Evolutionary conservation across 2,797 vertebrate genomes (phyloP), one percentile per base, ranked within the genome.

Genomic region (Iguana delicatissima): DNA sequence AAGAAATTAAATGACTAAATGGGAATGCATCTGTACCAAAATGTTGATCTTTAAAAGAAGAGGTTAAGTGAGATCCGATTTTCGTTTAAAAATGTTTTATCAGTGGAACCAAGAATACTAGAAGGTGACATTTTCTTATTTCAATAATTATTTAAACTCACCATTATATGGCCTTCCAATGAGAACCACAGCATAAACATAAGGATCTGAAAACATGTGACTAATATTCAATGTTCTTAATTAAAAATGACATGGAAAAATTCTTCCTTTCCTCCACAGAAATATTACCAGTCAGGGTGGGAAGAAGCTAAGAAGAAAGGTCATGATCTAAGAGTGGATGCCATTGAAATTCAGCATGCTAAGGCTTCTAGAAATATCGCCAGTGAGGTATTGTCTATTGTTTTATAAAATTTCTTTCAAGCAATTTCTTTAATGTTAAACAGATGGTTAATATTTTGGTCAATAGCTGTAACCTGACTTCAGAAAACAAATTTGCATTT

Each of bases 241-340:
- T 38, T 77, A 83, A 83, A 77, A 18, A 69, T 67, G 16, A 52
- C 2, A 55, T 83, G 20, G 24, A 55, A 59, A 42, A 14, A 29
- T 84, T 76, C 42, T 87, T 87, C 32, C n/a, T 83, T 55, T 86
- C n/a, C 88, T 93, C 88, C 74, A 96, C 93, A 98, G 98, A 98
- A 98, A 97, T 91, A 94, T 84, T 99, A 99, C 96, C 98, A 97
- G 93, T 95, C 98, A 86, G 99, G 98, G 10, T 97, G 98, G 93
- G 98, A 99, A 91, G 98, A 98, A 13, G 77, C 98, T 93, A 99
- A 98, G 97, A 99, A 97, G 96, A 98, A 98, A 93, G 99, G 99
- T 77, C 98, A 99, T 0, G 98, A 99, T 98, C 7, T 86, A 93
- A 29, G 98, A 99, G 92, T 98, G 98, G 83, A 97, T 99, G 93